phyloP scores from a whole-genome alignment of 2,888 invertebrate species.

The Conops quadrifasciatus region DNA sequence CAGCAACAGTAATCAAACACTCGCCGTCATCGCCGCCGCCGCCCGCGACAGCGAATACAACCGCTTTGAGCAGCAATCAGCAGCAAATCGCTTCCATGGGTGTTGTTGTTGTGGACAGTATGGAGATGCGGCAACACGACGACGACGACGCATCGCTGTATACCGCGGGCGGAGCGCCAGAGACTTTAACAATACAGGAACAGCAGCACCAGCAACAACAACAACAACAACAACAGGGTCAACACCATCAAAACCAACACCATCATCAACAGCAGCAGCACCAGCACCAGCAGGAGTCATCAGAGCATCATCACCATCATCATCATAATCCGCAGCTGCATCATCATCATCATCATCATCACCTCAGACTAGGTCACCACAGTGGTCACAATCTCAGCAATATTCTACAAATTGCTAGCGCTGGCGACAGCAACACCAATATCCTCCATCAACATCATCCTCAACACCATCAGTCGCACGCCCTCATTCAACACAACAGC shows the following conservation, averaged over 20 bases:
- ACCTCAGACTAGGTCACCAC: conserved; percentile 35
- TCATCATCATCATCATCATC: conserved; percentile 38
- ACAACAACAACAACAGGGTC: conserved; percentile 36
- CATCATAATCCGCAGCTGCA: conserved; percentile 38
- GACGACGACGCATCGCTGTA: conserved; percentile 24
- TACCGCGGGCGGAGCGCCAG: conserved; percentile 33
- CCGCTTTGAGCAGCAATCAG: background rate
- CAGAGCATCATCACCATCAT: conserved; percentile 35
- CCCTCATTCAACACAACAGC: conserved; percentile 23
- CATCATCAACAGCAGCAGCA: conserved; percentile 38
- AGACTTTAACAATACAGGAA: conserved; percentile 28
- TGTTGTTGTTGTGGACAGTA: conserved; percentile 7
- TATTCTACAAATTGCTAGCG: conserved; percentile 24
- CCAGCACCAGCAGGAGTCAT: conserved; percentile 38
- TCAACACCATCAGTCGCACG: conserved; percentile 32
- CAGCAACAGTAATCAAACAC: conserved; percentile 48
- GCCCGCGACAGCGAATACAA: conserved; percentile 33
- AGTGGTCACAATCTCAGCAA: conserved; percentile 25
- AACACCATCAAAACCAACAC: conserved; percentile 36
- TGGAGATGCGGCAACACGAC: conserved; percentile 17
- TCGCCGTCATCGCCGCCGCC: conserved; percentile 49
- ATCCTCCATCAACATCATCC: conserved; percentile 39
- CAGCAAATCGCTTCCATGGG: conserved; percentile 1
- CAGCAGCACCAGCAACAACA: conserved; percentile 38
- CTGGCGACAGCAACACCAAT: conserved; percentile 36